Conservation (phyloP, 2,797 vertebrate species). For the Hirundo rustica region DNA sequence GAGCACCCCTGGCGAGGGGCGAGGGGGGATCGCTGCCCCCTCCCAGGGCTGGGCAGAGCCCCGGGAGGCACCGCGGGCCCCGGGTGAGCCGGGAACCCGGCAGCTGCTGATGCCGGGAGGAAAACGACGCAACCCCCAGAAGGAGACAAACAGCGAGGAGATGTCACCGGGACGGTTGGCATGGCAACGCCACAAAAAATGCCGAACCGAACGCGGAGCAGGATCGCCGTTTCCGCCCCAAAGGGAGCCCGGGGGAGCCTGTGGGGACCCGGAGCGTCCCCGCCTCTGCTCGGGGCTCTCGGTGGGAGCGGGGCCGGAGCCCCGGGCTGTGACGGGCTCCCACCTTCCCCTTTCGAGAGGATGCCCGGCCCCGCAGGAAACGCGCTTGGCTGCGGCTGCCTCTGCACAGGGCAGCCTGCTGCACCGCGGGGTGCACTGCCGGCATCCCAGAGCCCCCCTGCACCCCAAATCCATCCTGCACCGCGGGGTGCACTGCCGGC, state of each 20-base stretch:
- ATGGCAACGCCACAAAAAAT: slow-evolving; percentile 17
- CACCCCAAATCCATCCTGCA: background rate
- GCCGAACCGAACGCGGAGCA: background rate
- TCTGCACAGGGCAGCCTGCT: background rate
- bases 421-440: background rate
- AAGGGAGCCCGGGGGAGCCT: background rate
- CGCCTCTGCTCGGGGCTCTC: background rate
- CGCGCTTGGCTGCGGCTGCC: background rate
- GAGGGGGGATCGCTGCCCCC: background rate
- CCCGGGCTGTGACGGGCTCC: fast-evolving
- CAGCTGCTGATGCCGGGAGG: background rate
- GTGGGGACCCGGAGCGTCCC: fast-evolving
- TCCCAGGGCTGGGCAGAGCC: background rate
- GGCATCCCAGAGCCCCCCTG: too few species aligned
- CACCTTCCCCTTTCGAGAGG: background rate
- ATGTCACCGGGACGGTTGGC: slow-evolving; percentile 32
- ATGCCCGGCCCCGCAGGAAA: background rate
- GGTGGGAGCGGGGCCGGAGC: background rate
- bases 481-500: too few species aligned
- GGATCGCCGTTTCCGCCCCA: background rate
- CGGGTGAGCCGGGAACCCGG: background rate
- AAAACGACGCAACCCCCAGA: background rate
- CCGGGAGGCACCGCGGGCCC: background rate
- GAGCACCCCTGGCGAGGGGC: background rate
- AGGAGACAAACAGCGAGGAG: slow-evolving; percentile 2